Conservation (phyloP, 1,140 invertebrate genomes). For the Cyphomyrmex costatus region DNA sequence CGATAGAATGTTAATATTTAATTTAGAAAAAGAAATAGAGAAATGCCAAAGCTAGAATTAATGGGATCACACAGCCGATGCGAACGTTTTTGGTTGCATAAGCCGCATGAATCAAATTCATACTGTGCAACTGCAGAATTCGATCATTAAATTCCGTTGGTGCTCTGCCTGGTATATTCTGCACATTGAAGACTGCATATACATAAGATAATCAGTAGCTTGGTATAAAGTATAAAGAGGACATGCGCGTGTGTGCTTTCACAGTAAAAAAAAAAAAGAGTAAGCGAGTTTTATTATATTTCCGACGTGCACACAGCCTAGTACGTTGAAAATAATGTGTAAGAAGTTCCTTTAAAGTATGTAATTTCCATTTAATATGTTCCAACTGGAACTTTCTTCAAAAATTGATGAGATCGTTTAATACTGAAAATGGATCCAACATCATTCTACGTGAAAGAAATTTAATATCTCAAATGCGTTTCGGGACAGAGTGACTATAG, state of each 20-base stretch:
- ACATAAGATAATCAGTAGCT: conserved; percentile 57
- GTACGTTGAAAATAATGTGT: conserved; percentile 22
- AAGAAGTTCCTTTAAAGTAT: conserved; percentile 4
- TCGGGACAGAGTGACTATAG: background rate
- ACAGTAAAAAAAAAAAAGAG: conserved; percentile 26
- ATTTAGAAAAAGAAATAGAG: background rate
- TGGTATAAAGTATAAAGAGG: conserved; percentile 18
- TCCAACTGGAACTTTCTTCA: background rate
- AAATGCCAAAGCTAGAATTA: conserved; percentile 20
- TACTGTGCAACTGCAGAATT: conserved; percentile 38
- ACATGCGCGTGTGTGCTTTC: background rate
- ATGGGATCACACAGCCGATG: background rate
- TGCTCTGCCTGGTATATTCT: background rate
- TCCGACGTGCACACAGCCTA: background rate
- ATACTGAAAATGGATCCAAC: background rate
- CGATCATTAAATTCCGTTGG: conserved; percentile 49
- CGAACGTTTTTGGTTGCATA: conserved; percentile 12
- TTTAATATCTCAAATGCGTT: conserved; percentile 33
- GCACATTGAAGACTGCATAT: conserved; percentile 25
- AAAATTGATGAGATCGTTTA: conserved; percentile 18
- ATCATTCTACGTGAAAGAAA: background rate
- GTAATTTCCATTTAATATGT: conserved; percentile 44
- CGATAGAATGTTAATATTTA: conserved; percentile 22
- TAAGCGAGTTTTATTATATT: conserved; percentile 39
- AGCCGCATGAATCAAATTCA: conserved; percentile 30